phyloP scores from a whole-genome alignment of 2,113 vertebrate species.

The Brachypodius melanocephalos region DNA sequence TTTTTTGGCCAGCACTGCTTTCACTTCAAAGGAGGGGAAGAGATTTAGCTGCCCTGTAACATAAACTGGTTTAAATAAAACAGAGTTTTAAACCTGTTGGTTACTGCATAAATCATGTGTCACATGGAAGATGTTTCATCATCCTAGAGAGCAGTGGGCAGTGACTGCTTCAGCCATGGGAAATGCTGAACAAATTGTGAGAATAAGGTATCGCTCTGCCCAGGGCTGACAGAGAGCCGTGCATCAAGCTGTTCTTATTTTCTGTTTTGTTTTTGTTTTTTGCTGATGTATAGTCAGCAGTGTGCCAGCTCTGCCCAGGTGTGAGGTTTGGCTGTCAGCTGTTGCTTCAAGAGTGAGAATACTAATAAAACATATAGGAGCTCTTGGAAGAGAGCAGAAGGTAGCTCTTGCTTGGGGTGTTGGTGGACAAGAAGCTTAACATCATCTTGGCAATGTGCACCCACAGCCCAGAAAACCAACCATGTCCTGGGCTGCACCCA shows the following conservation, averaged over 20 bases:
- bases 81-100: not conserved
- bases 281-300: not conserved
- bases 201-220: not conserved
- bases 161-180: not conserved
- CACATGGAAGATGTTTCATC: not conserved
- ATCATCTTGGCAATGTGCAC: too few species aligned
- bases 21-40: not conserved
- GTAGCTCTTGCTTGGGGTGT: not conserved
- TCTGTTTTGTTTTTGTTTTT: not conserved
- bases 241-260: not conserved
- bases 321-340: not conserved
- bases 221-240: not conserved
- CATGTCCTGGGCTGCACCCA: not conserved
- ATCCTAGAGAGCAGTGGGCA: not conserved
- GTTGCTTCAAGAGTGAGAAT: not conserved
- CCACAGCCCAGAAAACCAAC: fast-evolving
- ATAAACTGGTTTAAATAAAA: not conserved
- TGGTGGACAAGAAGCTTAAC: not conserved
- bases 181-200: not conserved
- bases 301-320: not conserved
- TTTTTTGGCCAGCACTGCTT: not conserved
- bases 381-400: not conserved
- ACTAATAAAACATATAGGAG: not conserved
- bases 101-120: fast-evolving
- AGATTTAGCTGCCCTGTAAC: not conserved